phyloP scores from a whole-genome alignment of 2,797 vertebrate species.

The Pteronotus mesoamericanus region DNA sequence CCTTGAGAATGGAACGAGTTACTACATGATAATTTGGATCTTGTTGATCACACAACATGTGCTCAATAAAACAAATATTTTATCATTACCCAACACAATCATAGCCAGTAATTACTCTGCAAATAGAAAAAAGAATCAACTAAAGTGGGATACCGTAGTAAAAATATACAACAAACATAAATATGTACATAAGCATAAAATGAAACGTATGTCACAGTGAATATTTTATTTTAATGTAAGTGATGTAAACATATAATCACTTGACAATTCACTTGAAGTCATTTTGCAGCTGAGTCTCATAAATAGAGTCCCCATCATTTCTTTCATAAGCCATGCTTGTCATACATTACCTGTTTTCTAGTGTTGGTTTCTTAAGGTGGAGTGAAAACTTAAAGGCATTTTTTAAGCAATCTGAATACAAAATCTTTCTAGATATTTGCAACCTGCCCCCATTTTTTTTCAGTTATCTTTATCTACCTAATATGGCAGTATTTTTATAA shows the following conservation, averaged over 20 bases:
- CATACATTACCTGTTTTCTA: neutral
- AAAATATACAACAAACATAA: neutral
- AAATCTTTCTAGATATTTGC: neutral
- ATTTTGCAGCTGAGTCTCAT: neutral
- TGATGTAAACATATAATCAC: neutral
- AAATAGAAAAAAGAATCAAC: neutral
- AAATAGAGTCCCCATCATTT: neutral
- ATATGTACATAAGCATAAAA: neutral
- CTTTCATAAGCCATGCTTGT: neutral
- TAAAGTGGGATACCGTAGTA: neutral
- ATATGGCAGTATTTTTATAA: neutral
- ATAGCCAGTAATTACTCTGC: neutral
- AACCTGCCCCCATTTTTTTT: neutral
- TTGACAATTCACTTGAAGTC: neutral
- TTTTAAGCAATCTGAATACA: neutral
- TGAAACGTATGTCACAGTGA: neutral
- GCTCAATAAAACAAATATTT: neutral
- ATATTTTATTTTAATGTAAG: conserved; percentile 16
- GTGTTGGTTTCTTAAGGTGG: neutral
- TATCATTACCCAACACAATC: neutral
- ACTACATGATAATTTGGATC: neutral
- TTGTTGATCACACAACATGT: neutral
- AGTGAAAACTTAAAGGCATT: neutral
- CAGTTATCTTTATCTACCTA: neutral
- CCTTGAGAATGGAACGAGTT: neutral